A percentile compares a stretch with the other conserved stretches of the same genome.
phyloP scores from a whole-genome alignment of 1,140 invertebrate genomes.

The Hydropsyche tenuis region DNA sequence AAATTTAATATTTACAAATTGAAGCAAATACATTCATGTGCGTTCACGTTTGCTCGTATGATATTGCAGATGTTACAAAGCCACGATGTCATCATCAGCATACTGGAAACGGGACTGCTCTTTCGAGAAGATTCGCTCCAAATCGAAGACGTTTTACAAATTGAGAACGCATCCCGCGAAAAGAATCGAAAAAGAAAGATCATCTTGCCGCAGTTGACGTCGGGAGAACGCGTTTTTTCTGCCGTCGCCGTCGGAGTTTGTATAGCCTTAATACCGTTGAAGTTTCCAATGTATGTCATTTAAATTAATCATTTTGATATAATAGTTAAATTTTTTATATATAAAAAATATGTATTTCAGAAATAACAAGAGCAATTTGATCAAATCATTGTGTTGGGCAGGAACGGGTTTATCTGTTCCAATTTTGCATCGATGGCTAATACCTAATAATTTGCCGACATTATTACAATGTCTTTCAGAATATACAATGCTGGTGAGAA shows the following conservation, averaged over 20 bases:
- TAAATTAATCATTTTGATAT: background rate
- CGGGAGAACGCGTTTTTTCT: conserved; percentile 23
- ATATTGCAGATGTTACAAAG: conserved; percentile 1
- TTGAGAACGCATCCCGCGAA: background rate
- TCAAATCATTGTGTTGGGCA: conserved; percentile 20
- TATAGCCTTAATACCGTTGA: conserved; percentile 28
- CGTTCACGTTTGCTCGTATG: background rate
- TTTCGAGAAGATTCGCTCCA: conserved; percentile 41
- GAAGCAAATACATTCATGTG: background rate
- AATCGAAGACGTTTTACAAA: conserved; percentile 38
- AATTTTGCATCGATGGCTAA: conserved; percentile 7
- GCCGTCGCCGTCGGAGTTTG: conserved; percentile 32
- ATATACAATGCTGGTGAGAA: conserved; percentile 36
- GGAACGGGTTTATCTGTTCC: conserved; percentile 22
- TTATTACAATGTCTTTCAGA: conserved; percentile 21
- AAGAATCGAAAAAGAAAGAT: background rate
- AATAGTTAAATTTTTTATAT: background rate
- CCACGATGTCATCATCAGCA: conserved; percentile 9
- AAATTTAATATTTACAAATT: background rate
- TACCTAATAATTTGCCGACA: conserved; percentile 7
- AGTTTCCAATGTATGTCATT: conserved; percentile 29
- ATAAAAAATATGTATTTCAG: conserved; percentile 28
- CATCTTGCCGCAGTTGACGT: background rate
- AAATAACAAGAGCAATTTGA: conserved; percentile 4
- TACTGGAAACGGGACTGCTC: conserved; percentile 42